These are phyloP conservation scores for Heliconius charithonia DNA, from an alignment of 2,888 invertebrate genomes.

Conservation along the genomic window DNA sequence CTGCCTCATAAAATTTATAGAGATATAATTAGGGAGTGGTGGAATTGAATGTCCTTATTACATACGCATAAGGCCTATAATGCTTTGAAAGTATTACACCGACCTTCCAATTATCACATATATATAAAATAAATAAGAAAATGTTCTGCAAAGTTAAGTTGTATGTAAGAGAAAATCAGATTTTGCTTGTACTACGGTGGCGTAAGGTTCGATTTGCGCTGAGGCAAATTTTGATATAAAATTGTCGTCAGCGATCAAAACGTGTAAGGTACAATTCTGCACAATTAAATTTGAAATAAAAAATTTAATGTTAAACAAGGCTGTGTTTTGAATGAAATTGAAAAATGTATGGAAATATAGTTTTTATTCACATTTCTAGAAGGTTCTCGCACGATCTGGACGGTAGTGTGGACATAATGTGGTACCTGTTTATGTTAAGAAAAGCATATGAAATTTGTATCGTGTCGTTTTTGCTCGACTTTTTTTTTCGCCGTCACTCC, in stretches of 20 bases:
- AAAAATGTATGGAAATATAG: slow-evolving; percentile 32
- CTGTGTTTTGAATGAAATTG: slow-evolving; percentile 34
- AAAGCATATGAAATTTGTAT: slow-evolving; percentile 81
- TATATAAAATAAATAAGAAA: slow-evolving; percentile 55
- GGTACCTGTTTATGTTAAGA: slow-evolving; percentile 58
- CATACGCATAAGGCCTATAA: slow-evolving; percentile 6
- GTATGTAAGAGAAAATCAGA: background rate
- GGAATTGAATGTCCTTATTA: slow-evolving; percentile 19
- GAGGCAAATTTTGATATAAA: slow-evolving; percentile 39
- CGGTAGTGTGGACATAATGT: slow-evolving; percentile 38
- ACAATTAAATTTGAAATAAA: slow-evolving; percentile 76
- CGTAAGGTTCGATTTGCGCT: slow-evolving; percentile 35
- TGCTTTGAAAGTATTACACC: slow-evolving; percentile 1
- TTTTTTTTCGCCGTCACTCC: slow-evolving; percentile 21
- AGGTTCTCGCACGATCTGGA: background rate
- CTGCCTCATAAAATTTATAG: slow-evolving; percentile 47
- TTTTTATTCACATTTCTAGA: slow-evolving; percentile 34
- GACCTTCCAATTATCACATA: slow-evolving; percentile 53
- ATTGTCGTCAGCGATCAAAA: slow-evolving; percentile 60
- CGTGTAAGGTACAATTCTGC: slow-evolving; percentile 76
- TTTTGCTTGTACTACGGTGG: slow-evolving; percentile 16
- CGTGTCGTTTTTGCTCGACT: slow-evolving; percentile 58
- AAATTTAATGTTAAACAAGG: slow-evolving; percentile 56
- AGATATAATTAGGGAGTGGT: slow-evolving; percentile 41
- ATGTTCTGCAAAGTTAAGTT: slow-evolving; percentile 41